phyloP scores from a whole-genome alignment of 2,113 vertebrate species.

The Grammatotria lemairii region DNA sequence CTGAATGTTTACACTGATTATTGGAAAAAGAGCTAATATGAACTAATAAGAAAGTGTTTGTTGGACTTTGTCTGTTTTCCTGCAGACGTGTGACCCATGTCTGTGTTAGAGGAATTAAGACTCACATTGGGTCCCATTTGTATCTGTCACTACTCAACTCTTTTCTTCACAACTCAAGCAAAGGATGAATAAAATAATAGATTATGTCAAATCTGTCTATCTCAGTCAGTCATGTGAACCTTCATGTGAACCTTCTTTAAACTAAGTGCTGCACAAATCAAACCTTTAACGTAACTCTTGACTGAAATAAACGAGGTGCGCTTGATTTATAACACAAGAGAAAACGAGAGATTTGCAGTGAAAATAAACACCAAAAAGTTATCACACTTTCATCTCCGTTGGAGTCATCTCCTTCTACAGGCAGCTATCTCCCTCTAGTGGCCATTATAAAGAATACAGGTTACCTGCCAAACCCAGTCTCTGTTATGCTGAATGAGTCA shows the following conservation, averaged over 20 bases:
- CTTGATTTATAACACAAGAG: background rate
- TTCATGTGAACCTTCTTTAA: background rate
- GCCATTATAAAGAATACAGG: background rate
- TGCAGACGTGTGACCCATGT: background rate
- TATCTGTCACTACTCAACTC: accelerated
- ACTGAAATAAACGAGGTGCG: accelerated
- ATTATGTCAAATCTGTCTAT: background rate
- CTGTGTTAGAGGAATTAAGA: background rate
- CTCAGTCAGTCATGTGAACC: background rate
- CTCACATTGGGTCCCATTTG: accelerated
- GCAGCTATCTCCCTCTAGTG: background rate
- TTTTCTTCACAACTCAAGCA: accelerated
- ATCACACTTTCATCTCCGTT: accelerated
- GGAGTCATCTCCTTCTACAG: background rate
- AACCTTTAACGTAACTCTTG: background rate
- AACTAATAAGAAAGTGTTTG: background rate
- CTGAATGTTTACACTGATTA: accelerated
- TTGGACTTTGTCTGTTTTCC: background rate
- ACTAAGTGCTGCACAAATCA: background rate
- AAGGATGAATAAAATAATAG: background rate
- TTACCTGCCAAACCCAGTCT: background rate
- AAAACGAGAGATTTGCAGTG: background rate
- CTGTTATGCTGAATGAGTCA: accelerated
- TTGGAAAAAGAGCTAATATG: background rate
- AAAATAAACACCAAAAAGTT: accelerated